Evolutionary conservation across 2,888 invertebrate genomes (phyloP), one percentile per base, ranked within the genome.

Genomic region (Ochlodes sylvanus): DNA sequence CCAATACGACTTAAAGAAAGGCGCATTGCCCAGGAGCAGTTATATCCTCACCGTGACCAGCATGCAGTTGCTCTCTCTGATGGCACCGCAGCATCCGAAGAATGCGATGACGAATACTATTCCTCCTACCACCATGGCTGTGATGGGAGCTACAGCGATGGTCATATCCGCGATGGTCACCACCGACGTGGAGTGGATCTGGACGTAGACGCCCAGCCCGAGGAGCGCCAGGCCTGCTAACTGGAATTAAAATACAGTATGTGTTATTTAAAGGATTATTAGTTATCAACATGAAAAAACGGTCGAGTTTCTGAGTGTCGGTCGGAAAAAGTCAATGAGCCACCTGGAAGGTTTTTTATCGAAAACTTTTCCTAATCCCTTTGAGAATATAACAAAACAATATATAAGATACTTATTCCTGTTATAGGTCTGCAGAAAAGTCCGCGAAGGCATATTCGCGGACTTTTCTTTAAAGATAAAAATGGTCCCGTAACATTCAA

Each of bases 41-140:
- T 38, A 0, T 21, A n/a, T 54, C n/a, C 95, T 95, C 86, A 97
- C 97, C 77, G 96, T 96, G 81, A 97, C 94, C 10, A 97, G 95
- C 96, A 98, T 97, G 89, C 97, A 97, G 82, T 97, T 96, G 85
- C 96, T 98, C 88, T 98, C 98, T 63, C 96, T 95, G 73, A 97
- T 95, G 0, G 98, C 98, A 1, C 98, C 98, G 80, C 98, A 98
- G 88, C 98, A 98, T 72, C 98, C 98, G 80, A 98, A 95, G 94
- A 98, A 97, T 2, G 97, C 96, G 70, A 98, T 95, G 74, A 97
- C 84, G 80, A 98, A 96, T 12, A 97, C 94, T 44, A 96, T 80
- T n/a, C 94, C 89, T 1, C 97, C 96, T 69, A 96, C 83, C 61
- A 95, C 90, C 71, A 97, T 96, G 50, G 96, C 86, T 2, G 94